Percentiles rank a stretch among this genome's conserved stretches.
phyloP scores from a whole-genome alignment of 2,888 invertebrate genomes.

The Pseudococcus jackbeardsleyi region DNA sequence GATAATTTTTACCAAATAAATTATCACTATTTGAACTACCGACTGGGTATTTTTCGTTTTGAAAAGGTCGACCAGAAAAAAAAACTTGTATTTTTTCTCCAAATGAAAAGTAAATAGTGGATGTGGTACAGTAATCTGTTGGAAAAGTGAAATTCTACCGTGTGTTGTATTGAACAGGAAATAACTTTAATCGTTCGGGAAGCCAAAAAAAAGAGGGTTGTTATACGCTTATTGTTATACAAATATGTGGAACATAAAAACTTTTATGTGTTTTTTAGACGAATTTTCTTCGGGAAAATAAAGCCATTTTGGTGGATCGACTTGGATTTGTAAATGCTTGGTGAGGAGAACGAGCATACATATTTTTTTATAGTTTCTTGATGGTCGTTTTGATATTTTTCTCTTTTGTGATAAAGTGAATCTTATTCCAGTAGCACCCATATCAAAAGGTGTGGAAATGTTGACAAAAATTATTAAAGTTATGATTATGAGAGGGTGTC shows the following conservation, averaged over 20 bases:
- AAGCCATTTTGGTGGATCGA: too few species aligned
- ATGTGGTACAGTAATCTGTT: not conserved
- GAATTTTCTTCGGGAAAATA: too few species aligned
- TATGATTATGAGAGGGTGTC: too few species aligned
- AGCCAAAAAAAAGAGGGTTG: not conserved
- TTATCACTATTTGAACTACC: conserved; percentile 4
- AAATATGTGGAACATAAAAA: not conserved
- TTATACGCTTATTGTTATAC: not conserved
- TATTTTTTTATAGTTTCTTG: too few species aligned
- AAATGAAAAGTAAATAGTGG: not conserved
- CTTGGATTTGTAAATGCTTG: too few species aligned
- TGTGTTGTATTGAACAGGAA: not conserved
- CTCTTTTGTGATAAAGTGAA: too few species aligned
- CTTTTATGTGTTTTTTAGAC: too few species aligned
- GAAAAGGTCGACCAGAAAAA: not conserved
- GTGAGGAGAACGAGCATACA: too few species aligned
- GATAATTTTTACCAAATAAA: conserved; percentile 15
- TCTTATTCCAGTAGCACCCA: too few species aligned
- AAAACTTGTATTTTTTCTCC: not conserved
- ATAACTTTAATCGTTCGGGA: conserved; percentile 26
- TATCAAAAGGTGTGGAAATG: too few species aligned
- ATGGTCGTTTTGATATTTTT: too few species aligned
- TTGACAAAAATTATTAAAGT: too few species aligned
- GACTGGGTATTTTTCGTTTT: not conserved
- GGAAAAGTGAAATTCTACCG: conserved; percentile 16